Percentiles rank a stretch among this genome's conserved stretches.
Conservation (phyloP, 2,797 vertebrate species). For the Echeneis naucrates region DNA sequence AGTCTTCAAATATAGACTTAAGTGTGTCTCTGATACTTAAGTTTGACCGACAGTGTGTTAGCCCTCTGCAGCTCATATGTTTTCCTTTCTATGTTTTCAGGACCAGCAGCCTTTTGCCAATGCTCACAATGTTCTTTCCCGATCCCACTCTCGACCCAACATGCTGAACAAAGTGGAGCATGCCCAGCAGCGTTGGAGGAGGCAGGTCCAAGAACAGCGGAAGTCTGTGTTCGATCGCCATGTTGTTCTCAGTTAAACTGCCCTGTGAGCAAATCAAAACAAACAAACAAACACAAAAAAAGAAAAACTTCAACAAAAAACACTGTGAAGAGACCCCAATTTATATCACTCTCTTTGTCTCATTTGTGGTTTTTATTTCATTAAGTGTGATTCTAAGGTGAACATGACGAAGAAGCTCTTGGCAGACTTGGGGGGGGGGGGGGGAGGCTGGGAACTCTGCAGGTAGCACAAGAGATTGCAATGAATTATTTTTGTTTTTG, state of each 20-base stretch:
- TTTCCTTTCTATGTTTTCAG: slow-evolving; percentile 77
- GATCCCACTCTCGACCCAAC: slow-evolving; percentile 93
- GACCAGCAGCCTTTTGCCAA: slow-evolving; percentile 98
- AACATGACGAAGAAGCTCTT: slow-evolving; percentile 29
- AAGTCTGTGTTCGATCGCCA: slow-evolving; percentile 99
- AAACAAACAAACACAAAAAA: no score
- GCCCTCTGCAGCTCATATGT: slow-evolving; percentile 3
- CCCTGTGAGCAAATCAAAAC: slow-evolving; percentile 19
- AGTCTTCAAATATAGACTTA: neutral
- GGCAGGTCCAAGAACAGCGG: slow-evolving; percentile 98
- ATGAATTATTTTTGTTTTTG: slow-evolving; percentile 42
- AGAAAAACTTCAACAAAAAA: slow-evolving; percentile 1
- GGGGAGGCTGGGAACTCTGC: slow-evolving; percentile 28
- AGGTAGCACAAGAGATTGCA: slow-evolving; percentile 52
- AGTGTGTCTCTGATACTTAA: no score
- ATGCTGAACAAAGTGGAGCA: slow-evolving; percentile 98
- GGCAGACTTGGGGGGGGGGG: slow-evolving; percentile 12
- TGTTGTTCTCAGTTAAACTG: slow-evolving; percentile 94
- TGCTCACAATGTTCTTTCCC: slow-evolving; percentile 95
- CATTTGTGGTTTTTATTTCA: slow-evolving; percentile 60
- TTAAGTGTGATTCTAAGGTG: slow-evolving; percentile 36
- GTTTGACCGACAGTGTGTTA: neutral
- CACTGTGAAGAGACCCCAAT: slow-evolving; percentile 72
- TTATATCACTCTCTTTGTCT: slow-evolving; percentile 49
- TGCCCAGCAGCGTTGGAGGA: slow-evolving; percentile 98